Conservation (phyloP, 1,140 invertebrate species). For the Whitmania pigra region DNA sequence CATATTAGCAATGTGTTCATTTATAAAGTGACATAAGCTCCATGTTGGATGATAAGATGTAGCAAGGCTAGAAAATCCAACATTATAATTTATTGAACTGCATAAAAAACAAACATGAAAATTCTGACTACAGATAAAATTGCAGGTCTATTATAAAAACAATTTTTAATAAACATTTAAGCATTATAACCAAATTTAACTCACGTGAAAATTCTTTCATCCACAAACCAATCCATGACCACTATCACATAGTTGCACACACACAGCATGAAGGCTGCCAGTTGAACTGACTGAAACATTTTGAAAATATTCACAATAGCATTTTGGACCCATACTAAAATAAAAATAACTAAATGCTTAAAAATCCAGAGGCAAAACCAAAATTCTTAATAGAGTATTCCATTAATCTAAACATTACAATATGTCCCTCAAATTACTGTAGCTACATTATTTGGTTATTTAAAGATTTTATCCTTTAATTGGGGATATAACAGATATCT, state of each 20-base stretch:
- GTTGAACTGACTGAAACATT: constrained; percentile 48
- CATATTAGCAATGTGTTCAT: no score
- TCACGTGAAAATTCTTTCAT: constrained; percentile 57
- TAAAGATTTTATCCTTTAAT: no score
- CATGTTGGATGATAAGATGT: no score
- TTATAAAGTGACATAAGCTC: no score
- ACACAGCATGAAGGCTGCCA: constrained; percentile 66
- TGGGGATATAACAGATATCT: no score
- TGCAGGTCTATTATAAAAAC: not conserved
- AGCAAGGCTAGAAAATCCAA: no score
- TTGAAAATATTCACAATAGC: not conserved
- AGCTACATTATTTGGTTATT: not conserved
- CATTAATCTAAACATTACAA: not conserved
- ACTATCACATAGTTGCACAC: constrained; percentile 77
- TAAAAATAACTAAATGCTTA: not conserved
- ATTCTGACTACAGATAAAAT: not conserved
- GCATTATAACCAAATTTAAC: not conserved
- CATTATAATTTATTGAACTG: no score
- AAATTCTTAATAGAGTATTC: not conserved
- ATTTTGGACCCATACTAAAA: not conserved
- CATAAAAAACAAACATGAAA: constrained; percentile 8
- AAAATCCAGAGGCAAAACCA: not conserved
- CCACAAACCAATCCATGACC: constrained; percentile 72
- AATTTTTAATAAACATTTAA: not conserved
- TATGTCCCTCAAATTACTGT: not conserved